Conservation (phyloP, 2,797 vertebrate genomes). For the Aulostomus chinensis region DNA sequence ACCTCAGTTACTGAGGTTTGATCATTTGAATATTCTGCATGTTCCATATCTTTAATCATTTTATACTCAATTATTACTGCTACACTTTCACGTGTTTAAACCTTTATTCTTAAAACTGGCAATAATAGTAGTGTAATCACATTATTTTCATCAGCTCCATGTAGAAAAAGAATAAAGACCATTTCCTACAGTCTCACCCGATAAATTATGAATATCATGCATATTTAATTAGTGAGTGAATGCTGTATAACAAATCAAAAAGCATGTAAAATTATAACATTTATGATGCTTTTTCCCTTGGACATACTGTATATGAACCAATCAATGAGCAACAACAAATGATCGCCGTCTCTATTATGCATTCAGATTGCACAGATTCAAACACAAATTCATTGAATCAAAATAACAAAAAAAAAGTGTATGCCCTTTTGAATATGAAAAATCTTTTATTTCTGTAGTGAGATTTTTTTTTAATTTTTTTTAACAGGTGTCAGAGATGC, state of each 20-base stretch:
- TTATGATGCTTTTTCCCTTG: not conserved
- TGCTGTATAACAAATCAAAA: not conserved
- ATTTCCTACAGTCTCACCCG: not conserved
- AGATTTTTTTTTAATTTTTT: no score
- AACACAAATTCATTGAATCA: not conserved
- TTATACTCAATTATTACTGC: no score
- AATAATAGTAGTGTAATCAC: no score
- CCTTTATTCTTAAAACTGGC: no score
- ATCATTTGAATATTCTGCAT: no score
- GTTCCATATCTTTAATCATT: no score
- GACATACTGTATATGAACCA: not conserved
- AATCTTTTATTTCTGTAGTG: not conserved
- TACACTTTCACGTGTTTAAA: no score
- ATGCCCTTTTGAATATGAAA: not conserved
- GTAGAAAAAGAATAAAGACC: not conserved
- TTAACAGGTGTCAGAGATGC: constrained; percentile 66
- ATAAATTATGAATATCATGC: not conserved
- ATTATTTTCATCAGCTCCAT: no score
- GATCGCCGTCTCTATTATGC: no score
- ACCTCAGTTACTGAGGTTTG: no score
- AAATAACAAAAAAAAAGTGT: not conserved
- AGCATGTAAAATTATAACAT: not conserved
- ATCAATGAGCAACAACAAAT: not conserved
- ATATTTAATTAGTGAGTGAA: not conserved
- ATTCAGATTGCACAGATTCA: not conserved